These are phyloP conservation scores for Gasterosteus aculeatus DNA, from an alignment of 2,113 vertebrate genomes.

Conservation along the genomic window DNA sequence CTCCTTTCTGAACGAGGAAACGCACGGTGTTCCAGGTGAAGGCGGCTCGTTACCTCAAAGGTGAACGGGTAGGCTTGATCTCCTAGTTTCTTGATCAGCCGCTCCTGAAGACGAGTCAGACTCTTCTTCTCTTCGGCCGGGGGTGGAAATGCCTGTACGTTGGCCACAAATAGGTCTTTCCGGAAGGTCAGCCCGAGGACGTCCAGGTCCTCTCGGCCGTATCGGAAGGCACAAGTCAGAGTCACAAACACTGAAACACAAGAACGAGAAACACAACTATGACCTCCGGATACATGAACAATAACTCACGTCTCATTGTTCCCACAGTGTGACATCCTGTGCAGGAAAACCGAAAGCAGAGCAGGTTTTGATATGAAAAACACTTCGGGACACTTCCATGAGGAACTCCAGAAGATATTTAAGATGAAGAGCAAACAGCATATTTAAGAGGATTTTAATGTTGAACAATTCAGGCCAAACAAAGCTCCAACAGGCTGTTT, in stretches of 20 bases:
- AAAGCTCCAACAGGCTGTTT: neutral
- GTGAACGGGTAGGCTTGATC: constrained; percentile 95
- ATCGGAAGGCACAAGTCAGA: constrained; percentile 95
- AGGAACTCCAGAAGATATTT: neutral
- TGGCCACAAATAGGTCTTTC: constrained; percentile 94
- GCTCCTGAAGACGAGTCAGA: constrained; percentile 92
- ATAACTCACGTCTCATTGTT: neutral
- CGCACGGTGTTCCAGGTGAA: neutral
- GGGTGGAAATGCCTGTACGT: constrained; percentile 90
- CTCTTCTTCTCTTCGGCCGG: constrained; percentile 86
- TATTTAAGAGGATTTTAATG: neutral
- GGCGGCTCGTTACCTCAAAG: constrained; percentile 82
- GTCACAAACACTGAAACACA: constrained; percentile 89
- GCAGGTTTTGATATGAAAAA: neutral
- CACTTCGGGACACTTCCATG: neutral
- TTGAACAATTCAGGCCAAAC: neutral
- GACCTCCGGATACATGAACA: neutral
- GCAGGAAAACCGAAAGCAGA: neutral
- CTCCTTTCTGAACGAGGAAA: neutral
- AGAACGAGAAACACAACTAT: neutral
- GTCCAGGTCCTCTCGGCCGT: constrained; percentile 94
- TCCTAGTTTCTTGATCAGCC: constrained; percentile 94
- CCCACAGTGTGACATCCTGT: neutral
- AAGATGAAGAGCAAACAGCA: neutral
- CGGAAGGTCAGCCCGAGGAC: constrained; percentile 94